A percentile compares a stretch with the other conserved stretches of the same genome.
These are phyloP conservation scores for Pangasius krempfi DNA, from an alignment of 2,797 vertebrate genomes.

Conservation along the genomic window DNA sequence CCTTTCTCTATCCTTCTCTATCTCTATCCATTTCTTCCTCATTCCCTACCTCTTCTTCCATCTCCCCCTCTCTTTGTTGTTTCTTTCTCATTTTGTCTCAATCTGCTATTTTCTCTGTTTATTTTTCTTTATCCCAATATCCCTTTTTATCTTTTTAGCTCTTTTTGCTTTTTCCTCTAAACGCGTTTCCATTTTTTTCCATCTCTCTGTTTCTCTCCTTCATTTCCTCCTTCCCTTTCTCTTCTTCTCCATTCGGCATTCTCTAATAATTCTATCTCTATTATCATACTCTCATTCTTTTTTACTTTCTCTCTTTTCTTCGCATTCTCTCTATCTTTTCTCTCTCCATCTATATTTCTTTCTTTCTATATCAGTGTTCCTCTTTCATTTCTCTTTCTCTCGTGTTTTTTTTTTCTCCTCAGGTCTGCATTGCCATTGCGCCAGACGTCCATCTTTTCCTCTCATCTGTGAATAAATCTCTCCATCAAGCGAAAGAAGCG, in stretches of 20 bases:
- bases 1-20: not conserved
- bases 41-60: not conserved
- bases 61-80: not conserved
- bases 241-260: not conserved
- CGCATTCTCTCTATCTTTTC: not conserved
- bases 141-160: no score
- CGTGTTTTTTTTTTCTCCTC: constrained; percentile 55
- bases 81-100: not conserved
- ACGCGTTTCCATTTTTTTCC: not conserved
- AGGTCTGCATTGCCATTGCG: constrained; percentile 71
- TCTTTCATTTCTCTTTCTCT: constrained; percentile 4
- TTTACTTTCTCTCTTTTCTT: not conserved
- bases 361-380: not conserved
- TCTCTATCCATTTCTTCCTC: not conserved
- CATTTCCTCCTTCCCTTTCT: not conserved
- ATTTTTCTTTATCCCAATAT: not conserved
- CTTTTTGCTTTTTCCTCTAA: not conserved
- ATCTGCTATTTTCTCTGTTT: not conserved
- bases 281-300: not conserved
- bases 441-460: constrained; percentile 69
- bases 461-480: constrained; percentile 80
- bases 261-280: not conserved
- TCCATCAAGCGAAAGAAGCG: constrained; percentile 71
- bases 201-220: constrained; percentile 19
- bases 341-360: not conserved